Conservation (phyloP, 1,140 invertebrate genomes). For the Pseudomyrmex pallidus region DNA sequence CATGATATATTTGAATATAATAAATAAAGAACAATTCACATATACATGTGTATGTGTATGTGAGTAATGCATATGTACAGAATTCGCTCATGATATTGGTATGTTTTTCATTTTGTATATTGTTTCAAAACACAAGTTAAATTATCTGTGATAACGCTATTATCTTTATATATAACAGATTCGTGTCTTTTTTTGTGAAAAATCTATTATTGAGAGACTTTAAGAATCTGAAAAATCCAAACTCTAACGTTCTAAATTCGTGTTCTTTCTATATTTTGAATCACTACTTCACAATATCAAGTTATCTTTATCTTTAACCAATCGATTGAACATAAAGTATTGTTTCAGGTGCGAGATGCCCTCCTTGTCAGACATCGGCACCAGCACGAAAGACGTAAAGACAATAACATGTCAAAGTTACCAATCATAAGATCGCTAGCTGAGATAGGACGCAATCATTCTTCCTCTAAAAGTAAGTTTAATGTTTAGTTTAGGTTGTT, state of each 20-base stretch:
- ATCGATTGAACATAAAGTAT: conserved; percentile 30
- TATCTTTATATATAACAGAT: too few species aligned
- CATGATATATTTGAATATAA: conserved; percentile 3
- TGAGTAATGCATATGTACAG: neutral
- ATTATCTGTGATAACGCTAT: neutral
- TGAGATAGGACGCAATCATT: conserved; percentile 98
- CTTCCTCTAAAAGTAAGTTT: conserved; percentile 96
- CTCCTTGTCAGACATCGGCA: conserved; percentile 96
- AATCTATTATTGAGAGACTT: neutral
- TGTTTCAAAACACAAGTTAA: conserved; percentile 1
- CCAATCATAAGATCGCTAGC: conserved; percentile 98
- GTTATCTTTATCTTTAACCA: neutral
- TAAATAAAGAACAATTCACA: too few species aligned
- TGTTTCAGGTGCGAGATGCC: conserved; percentile 90
- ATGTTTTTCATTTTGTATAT: neutral
- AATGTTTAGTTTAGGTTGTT: neutral
- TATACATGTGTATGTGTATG: too few species aligned
- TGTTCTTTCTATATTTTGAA: conserved; percentile 28
- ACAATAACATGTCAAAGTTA: conserved; percentile 92
- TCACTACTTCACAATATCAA: conserved; percentile 5
- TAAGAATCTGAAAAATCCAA: neutral
- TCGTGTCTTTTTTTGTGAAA: neutral
- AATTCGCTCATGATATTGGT: neutral
- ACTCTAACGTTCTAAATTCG: neutral
- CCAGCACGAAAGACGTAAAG: conserved; percentile 95